Percentiles rank a stretch among this genome's conserved stretches.
These are phyloP conservation scores for Yponomeuta cagnagella DNA, from an alignment of 2,888 invertebrate species.

Conservation along the genomic window DNA sequence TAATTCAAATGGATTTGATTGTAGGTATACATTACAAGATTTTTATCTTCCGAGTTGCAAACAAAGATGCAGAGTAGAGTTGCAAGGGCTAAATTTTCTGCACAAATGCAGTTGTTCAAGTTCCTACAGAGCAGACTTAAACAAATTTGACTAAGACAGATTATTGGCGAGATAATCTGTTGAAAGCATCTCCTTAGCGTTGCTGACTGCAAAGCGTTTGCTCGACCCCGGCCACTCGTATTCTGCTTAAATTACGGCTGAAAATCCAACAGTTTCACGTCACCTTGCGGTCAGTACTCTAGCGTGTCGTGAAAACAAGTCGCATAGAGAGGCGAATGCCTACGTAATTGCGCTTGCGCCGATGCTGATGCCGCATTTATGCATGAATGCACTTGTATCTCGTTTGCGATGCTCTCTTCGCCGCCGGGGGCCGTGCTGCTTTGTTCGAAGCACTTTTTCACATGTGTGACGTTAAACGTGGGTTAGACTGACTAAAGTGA, in stretches of 20 bases:
- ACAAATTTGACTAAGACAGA: neutral
- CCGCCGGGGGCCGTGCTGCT: neutral
- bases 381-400: slow-evolving; percentile 22
- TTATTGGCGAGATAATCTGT: slow-evolving; percentile 12
- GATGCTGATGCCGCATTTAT: slow-evolving; percentile 14
- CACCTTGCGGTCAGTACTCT: neutral
- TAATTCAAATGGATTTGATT: too few relatives aligned
- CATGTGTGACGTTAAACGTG: too few relatives aligned
- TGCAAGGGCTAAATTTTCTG: neutral
- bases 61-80: too few relatives aligned
- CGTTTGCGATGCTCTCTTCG: slow-evolving; percentile 17
- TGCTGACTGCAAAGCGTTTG: neutral
- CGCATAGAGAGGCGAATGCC: slow-evolving; percentile 27
- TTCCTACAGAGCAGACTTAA: neutral
- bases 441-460: too few relatives aligned
- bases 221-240: neutral
- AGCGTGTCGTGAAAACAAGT: slow-evolving; percentile 25
- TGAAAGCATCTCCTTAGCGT: slow-evolving; percentile 14
- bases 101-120: neutral
- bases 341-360: slow-evolving; percentile 32
- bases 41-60: too few relatives aligned
- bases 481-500: neutral
- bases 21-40: too few relatives aligned
- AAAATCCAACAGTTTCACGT: neutral
- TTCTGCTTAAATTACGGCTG: neutral